Percentiles rank a stretch among this genome's conserved stretches.
phyloP scores from a whole-genome alignment of 1,140 invertebrate genomes.

The Papilio dardanus region DNA sequence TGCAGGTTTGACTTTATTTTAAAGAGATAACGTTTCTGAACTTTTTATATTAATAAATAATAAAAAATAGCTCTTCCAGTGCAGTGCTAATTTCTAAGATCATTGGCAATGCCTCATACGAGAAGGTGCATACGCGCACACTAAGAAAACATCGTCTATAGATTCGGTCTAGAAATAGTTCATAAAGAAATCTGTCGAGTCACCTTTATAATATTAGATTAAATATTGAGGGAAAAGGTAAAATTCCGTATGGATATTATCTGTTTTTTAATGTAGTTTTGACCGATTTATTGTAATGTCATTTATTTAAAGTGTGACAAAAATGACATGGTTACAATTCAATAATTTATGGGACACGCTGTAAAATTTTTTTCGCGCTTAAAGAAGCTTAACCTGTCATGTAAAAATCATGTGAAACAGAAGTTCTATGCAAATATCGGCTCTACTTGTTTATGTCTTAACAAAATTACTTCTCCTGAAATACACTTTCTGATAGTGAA shows the following conservation, averaged over 20 bases:
- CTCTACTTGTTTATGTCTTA: no score
- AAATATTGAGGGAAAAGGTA: background rate
- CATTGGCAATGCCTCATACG: conserved; percentile 66
- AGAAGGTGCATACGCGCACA: conserved; percentile 70
- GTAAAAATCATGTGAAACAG: no score
- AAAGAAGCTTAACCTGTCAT: no score
- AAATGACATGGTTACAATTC: no score
- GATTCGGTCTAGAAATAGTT: conserved; percentile 72
- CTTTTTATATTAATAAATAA: background rate
- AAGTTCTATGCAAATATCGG: no score
- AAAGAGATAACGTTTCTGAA: background rate
- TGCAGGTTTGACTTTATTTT: no score
- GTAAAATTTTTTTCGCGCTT: no score
- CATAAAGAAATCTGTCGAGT: conserved; percentile 58
- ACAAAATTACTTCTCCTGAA: no score
- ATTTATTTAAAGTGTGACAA: conserved; percentile 12
- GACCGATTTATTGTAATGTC: no score
- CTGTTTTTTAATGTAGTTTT: no score
- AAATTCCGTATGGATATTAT: background rate
- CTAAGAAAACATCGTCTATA: conserved; percentile 56
- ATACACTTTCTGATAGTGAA: no score
- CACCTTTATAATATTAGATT: background rate
- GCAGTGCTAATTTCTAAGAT: conserved; percentile 60
- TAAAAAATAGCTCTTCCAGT: conserved; percentile 53
- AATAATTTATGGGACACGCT: no score